phyloP scores from a whole-genome alignment of 2,797 vertebrate genomes.

The Anguilla obscura region DNA sequence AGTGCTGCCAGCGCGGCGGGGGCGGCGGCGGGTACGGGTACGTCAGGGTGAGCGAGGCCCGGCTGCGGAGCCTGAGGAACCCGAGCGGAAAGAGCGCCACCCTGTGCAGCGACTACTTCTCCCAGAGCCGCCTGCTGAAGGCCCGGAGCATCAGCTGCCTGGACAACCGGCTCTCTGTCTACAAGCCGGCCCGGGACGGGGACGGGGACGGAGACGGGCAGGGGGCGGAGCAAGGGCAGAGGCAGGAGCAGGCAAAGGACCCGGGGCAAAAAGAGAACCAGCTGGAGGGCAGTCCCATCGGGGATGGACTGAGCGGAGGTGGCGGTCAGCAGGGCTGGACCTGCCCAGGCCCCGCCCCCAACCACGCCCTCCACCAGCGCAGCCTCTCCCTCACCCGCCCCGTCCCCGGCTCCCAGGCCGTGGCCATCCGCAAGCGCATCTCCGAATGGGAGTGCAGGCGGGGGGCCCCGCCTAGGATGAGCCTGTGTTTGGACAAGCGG shows the following conservation, averaged over 20 bases:
- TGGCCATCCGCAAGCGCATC: slow-evolving; percentile 91
- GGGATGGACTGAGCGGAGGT: slow-evolving; percentile 72
- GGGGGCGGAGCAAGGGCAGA: background rate
- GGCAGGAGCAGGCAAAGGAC: slow-evolving; percentile 35
- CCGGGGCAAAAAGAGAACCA: slow-evolving; percentile 69
- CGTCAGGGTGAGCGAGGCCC: slow-evolving; percentile 72
- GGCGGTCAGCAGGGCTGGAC: slow-evolving; percentile 73
- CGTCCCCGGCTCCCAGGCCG: slow-evolving; percentile 71
- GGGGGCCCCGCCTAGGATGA: slow-evolving; percentile 82
- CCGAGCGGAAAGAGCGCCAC: slow-evolving; percentile 69
- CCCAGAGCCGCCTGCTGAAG: slow-evolving; percentile 75
- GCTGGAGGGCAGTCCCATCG: slow-evolving; percentile 53
- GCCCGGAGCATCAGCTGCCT: slow-evolving; percentile 84
- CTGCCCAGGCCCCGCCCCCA: slow-evolving; percentile 73
- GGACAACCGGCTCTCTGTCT: slow-evolving; percentile 83
- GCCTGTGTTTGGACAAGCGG: slow-evolving; percentile 83
- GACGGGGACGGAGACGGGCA: slow-evolving; percentile 32
- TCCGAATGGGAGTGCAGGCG: slow-evolving; percentile 95
- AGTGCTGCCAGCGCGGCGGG: slow-evolving; percentile 66
- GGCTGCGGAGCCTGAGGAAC: slow-evolving; percentile 75
- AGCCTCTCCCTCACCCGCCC: slow-evolving; percentile 75
- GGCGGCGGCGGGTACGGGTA: slow-evolving; percentile 53
- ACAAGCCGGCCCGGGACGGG: slow-evolving; percentile 66
- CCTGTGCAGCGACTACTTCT: slow-evolving; percentile 67
- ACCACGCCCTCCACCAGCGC: slow-evolving; percentile 73